Evolutionary conservation across 2,113 vertebrate genomes (phyloP).

Genomic region (Morone chrysops): DNA sequence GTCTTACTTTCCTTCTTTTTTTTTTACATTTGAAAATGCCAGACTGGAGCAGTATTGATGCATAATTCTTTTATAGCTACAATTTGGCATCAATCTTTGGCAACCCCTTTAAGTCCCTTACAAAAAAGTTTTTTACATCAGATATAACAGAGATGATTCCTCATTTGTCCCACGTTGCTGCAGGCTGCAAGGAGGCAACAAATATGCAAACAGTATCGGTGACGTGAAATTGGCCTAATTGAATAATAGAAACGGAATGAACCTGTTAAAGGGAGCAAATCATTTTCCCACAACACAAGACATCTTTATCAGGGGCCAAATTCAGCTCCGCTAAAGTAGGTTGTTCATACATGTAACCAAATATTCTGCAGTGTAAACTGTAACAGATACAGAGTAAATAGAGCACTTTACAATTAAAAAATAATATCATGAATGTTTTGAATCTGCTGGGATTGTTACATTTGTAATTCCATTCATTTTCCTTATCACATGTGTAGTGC

Average conservation of each 20-base stretch:
- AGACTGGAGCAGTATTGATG: background rate
- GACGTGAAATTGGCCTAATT: constrained; percentile 6
- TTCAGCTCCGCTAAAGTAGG: background rate
- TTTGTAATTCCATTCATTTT: background rate
- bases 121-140: background rate
- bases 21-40: background rate
- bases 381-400: background rate
- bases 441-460: background rate
- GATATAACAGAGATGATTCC: background rate
- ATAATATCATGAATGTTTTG: background rate
- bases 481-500: background rate
- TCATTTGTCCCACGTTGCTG: background rate
- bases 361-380: background rate
- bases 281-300: background rate
- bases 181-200: background rate
- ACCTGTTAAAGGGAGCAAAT: constrained; percentile 5
- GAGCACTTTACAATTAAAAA: background rate
- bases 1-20: background rate
- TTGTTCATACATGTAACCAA: background rate
- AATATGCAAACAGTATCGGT: constrained; percentile 24
- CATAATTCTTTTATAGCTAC: background rate
- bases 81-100: background rate
- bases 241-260: constrained; percentile 26
- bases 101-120: background rate
- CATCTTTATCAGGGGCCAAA: background rate